Conservation (phyloP, 2,888 invertebrate species). For the Panorpa germanica region DNA sequence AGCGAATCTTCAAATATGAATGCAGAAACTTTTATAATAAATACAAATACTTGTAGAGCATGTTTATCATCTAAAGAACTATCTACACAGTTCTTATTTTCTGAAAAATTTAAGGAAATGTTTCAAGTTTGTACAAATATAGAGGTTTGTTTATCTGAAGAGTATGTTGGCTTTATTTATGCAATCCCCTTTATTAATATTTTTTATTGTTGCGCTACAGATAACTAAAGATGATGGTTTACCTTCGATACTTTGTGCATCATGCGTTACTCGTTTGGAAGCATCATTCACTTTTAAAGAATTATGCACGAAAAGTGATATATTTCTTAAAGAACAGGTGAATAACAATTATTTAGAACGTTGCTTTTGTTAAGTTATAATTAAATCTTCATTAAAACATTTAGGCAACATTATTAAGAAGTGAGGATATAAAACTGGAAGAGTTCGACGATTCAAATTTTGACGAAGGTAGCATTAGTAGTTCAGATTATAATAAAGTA, state of each 20-base stretch:
- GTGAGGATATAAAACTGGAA: conserved; percentile 8
- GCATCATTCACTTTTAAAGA: conserved; percentile 10
- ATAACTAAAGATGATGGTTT: conserved; percentile 9
- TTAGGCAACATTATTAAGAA: conserved; percentile 8
- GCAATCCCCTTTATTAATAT: too few species aligned
- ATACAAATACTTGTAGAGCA: too few species aligned
- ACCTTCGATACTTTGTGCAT: conserved; percentile 7
- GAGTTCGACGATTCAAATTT: conserved; percentile 8
- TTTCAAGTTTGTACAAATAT: too few species aligned
- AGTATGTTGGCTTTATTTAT: too few species aligned
- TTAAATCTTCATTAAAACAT: conserved; percentile 3
- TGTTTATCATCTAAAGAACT: too few species aligned
- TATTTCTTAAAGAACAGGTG: conserved; percentile 10
- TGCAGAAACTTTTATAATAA: too few species aligned
- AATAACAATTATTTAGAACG: background rate
- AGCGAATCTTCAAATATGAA: too few species aligned
- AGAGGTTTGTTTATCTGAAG: too few species aligned
- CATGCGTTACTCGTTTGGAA: conserved; percentile 8
- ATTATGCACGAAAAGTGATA: conserved; percentile 9
- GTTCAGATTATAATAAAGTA: too few species aligned
- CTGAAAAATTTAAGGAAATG: too few species aligned
- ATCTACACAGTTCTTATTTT: too few species aligned
- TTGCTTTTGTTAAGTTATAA: background rate
- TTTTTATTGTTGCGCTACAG: too few species aligned
- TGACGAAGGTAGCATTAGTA: conserved; percentile 5